These are phyloP conservation scores for Eumaeus atala DNA, from an alignment of 1,140 invertebrate species.

Conservation along the genomic window DNA sequence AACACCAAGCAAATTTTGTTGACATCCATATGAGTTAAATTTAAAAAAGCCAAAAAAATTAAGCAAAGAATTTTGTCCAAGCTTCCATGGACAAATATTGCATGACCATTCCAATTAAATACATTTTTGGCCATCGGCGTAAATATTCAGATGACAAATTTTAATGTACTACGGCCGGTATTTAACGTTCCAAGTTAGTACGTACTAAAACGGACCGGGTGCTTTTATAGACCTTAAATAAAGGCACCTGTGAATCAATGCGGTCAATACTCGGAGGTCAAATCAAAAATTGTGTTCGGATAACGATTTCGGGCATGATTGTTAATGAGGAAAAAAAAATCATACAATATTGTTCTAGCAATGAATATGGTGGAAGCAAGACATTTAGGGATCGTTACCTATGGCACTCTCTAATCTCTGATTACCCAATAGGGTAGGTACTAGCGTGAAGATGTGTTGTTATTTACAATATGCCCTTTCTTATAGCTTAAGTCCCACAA, in stretches of 20 bases:
- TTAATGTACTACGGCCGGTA: constrained; percentile 24
- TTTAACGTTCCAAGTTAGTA: constrained; percentile 22
- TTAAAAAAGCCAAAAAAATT: no score
- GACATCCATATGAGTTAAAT: no score
- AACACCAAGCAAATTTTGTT: no score
- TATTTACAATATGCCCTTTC: no score
- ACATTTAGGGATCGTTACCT: no score
- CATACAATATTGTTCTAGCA: no score
- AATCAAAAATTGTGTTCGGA: constrained; percentile 6
- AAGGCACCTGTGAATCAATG: constrained; percentile 16
- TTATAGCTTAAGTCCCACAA: no score
- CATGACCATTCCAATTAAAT: constrained; percentile 10
- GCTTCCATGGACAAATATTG: constrained; percentile 4
- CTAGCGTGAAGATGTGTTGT: no score
- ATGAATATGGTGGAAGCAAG: no score
- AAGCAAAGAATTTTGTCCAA: not conserved
- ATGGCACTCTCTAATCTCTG: no score
- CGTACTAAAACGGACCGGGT: constrained; percentile 26
- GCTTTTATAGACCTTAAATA: constrained; percentile 21
- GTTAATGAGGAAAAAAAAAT: no score
- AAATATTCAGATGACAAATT: constrained; percentile 21
- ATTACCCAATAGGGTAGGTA: no score
- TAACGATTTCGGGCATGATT: not conserved
- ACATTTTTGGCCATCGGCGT: constrained; percentile 10
- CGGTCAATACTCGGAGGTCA: constrained; percentile 6